Evolutionary conservation across 1,140 invertebrate genomes (phyloP).

Genomic region (Sogatella furcifera): DNA sequence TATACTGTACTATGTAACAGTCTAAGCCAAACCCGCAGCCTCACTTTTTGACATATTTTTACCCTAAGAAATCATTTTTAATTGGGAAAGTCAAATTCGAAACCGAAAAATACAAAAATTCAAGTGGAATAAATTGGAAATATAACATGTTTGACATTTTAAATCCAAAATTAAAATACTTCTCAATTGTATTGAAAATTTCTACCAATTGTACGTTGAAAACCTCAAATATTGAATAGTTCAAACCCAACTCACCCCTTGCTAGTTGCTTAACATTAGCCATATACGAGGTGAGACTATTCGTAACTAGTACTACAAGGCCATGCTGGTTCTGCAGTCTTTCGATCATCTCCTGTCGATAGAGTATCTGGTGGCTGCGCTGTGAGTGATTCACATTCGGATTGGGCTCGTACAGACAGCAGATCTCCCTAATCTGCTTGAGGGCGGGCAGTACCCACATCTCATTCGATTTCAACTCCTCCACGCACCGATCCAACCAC

Average conservation of each 20-base stretch:
- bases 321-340: constrained; percentile 84
- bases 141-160: too few species aligned
- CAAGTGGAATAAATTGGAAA: too few species aligned
- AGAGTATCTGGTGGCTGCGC: constrained; percentile 49
- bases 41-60: too few species aligned
- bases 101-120: too few species aligned
- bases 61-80: too few species aligned
- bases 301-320: constrained; percentile 85
- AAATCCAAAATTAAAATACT: too few species aligned
- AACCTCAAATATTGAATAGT: too few species aligned
- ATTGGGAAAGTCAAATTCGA: too few species aligned
- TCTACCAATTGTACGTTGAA: too few species aligned
- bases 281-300: constrained; percentile 89
- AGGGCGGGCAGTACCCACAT: constrained; percentile 89
- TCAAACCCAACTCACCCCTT: constrained; percentile 48
- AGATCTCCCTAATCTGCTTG: constrained; percentile 93
- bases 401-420: constrained; percentile 81
- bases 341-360: constrained; percentile 76
- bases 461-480: constrained; percentile 80
- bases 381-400: constrained; percentile 54
- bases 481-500: constrained; percentile 92
- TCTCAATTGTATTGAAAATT: too few species aligned
- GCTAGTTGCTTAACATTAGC: constrained; percentile 63
- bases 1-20: too few species aligned
- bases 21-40: too few species aligned